Conservation (phyloP, 2,113 vertebrate genomes). For the Colius striatus region DNA sequence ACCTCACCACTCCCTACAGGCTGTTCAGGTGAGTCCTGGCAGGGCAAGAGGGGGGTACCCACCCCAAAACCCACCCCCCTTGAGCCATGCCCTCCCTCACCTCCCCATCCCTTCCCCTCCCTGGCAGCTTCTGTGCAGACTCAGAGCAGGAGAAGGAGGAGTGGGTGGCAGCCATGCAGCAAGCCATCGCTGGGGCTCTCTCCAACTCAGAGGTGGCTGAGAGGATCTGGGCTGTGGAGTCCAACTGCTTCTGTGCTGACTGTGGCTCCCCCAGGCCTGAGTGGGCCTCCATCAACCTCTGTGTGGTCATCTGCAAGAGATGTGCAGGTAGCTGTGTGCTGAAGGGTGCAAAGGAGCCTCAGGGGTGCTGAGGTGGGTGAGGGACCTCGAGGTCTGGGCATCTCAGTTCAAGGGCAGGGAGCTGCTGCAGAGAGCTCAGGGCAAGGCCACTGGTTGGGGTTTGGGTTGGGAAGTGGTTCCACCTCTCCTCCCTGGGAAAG, state of each 20-base stretch:
- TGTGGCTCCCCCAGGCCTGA: slow-evolving; percentile 84
- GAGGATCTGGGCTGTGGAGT: slow-evolving; percentile 84
- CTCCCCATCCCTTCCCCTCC: not conserved
- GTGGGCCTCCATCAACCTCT: slow-evolving; percentile 95
- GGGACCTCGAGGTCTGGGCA: too few relatives aligned
- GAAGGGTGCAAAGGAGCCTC: too few relatives aligned
- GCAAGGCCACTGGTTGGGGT: too few relatives aligned
- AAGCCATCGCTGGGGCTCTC: slow-evolving; percentile 85
- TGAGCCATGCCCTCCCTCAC: not conserved
- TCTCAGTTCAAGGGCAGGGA: too few relatives aligned
- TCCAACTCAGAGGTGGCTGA: slow-evolving; percentile 90
- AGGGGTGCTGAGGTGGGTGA: not conserved
- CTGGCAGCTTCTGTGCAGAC: slow-evolving; percentile 85
- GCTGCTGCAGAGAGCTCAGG: too few relatives aligned
- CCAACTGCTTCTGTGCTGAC: slow-evolving; percentile 89
- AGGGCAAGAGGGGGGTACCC: too few relatives aligned
- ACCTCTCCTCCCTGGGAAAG: too few relatives aligned
- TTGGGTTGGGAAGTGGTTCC: too few relatives aligned
- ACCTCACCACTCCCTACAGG: slow-evolving; percentile 93
- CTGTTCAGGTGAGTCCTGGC: slow-evolving; percentile 84
- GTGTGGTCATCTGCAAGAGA: slow-evolving; percentile 91
- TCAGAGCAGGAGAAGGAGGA: slow-evolving; percentile 86
- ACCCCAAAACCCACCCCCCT: too few relatives aligned
- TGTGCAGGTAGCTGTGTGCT: slow-evolving; percentile 84
- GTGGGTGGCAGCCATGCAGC: slow-evolving; percentile 89